phyloP scores from a whole-genome alignment of 2,797 vertebrate species.

The Falco naumanni region DNA sequence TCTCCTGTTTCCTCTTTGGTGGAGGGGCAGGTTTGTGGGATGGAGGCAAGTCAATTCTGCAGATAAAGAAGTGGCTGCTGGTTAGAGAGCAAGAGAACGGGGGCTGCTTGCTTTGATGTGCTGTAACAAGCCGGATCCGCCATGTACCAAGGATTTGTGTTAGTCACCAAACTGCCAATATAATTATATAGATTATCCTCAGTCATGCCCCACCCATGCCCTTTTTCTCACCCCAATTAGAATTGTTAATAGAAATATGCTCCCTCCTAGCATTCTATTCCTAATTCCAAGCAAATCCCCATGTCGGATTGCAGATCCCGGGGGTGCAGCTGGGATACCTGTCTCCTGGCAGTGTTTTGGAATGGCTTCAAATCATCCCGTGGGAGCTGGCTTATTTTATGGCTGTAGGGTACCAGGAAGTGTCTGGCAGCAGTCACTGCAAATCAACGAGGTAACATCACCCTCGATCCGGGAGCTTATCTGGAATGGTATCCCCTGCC shows the following conservation, averaged over 20 bases:
- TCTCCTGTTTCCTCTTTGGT: slow-evolving; percentile 85
- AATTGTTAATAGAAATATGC: slow-evolving; percentile 5
- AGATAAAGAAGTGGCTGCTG: neutral
- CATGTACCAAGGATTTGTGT: neutral
- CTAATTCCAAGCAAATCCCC: neutral
- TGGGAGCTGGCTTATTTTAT: accelerated
- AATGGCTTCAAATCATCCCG: neutral
- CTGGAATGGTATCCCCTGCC: neutral
- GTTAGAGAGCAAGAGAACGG: neutral
- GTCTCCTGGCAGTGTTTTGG: neutral
- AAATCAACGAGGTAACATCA: neutral
- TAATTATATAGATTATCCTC: neutral
- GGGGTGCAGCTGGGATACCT: neutral
- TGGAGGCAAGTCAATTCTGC: slow-evolving; percentile 86
- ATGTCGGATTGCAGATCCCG: accelerated
- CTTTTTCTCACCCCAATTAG: slow-evolving; percentile 1
- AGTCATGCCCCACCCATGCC: neutral
- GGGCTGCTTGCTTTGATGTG: neutral
- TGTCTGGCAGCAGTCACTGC: neutral
- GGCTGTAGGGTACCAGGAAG: neutral
- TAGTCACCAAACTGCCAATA: neutral
- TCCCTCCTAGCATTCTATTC: neutral
- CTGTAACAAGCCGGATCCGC: accelerated
- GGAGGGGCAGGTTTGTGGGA: slow-evolving; percentile 88
- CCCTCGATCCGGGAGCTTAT: accelerated